Percentiles rank a stretch among this genome's conserved stretches.
Evolutionary conservation across 2,888 invertebrate species (phyloP).

Genomic region (Eristalinus aeneus): DNA sequence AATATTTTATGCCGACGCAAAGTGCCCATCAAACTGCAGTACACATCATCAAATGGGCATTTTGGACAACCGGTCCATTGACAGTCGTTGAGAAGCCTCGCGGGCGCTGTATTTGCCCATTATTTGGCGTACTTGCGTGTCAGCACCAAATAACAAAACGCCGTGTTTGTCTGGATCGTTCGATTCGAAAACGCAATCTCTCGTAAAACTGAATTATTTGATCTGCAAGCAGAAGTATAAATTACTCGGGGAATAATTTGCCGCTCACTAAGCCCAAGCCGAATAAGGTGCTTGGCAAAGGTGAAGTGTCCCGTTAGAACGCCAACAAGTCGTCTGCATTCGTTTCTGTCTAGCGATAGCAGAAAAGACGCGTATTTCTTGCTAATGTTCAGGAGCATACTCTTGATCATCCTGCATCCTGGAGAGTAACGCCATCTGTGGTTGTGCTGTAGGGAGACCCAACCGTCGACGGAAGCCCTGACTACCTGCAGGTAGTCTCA

Average conservation of each 20-base stretch:
- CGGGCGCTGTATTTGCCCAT: neutral
- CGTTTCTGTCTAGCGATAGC: too few relatives aligned
- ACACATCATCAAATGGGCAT: neutral
- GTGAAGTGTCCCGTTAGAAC: too few relatives aligned
- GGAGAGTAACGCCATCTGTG: too few relatives aligned
- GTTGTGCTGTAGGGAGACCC: too few relatives aligned
- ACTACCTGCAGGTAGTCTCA: too few relatives aligned
- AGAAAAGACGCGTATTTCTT: too few relatives aligned
- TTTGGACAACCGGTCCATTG: neutral
- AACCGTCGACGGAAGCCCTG: too few relatives aligned
- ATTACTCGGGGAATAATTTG: slow-evolving; percentile 66
- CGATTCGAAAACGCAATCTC: slow-evolving; percentile 58
- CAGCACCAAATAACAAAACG: neutral
- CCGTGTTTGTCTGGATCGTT: neutral
- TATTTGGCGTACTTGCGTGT: neutral
- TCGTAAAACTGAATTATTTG: slow-evolving; percentile 67
- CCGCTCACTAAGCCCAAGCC: too few relatives aligned
- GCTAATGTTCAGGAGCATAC: too few relatives aligned
- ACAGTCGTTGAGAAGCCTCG: neutral
- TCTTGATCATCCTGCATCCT: too few relatives aligned
- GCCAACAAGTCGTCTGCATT: too few relatives aligned
- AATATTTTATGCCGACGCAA: neutral
- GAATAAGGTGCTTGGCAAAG: too few relatives aligned
- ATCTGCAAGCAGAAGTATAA: slow-evolving; percentile 63
- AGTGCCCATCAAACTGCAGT: neutral